A percentile compares a stretch with the other conserved stretches of the same genome.
phyloP scores from a whole-genome alignment of 2,888 invertebrate genomes.

The Cheilosia variabilis region DNA sequence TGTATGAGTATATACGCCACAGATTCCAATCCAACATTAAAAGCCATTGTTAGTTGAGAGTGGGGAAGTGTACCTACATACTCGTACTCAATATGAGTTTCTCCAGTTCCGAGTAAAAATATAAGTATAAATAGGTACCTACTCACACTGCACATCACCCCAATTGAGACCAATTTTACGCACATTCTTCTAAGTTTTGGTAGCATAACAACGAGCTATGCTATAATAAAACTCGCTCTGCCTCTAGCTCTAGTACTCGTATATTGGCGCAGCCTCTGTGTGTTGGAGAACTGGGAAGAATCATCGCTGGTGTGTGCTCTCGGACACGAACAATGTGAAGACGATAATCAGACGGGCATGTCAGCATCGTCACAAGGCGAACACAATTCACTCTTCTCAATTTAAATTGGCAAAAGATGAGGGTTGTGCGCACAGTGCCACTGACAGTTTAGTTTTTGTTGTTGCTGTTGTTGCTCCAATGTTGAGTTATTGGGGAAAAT shows the following conservation, averaged over 20 bases:
- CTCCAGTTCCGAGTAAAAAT: neutral
- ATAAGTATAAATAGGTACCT: neutral
- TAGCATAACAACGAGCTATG: neutral
- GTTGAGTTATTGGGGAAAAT: constrained; percentile 13
- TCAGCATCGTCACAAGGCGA: constrained; percentile 1
- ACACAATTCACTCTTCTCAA: constrained; percentile 13
- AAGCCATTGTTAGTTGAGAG: constrained; percentile 5
- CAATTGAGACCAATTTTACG: constrained; percentile 19
- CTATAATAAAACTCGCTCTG: neutral
- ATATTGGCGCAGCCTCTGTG: constrained; percentile 7
- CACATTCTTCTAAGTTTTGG: constrained; percentile 29
- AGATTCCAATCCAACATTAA: neutral
- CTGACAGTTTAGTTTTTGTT: neutral
- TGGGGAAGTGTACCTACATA: neutral
- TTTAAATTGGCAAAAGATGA: constrained; percentile 62
- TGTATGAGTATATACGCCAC: neutral
- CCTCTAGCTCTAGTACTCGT: neutral
- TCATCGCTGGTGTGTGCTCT: neutral
- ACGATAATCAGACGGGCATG: constrained; percentile 3
- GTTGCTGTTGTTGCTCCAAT: neutral
- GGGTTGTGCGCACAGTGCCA: constrained; percentile 29
- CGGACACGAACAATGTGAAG: constrained; percentile 4
- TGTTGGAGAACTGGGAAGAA: constrained; percentile 2
- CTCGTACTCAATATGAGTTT: neutral
- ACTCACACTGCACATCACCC: neutral